These are phyloP conservation scores for Oscarella lobularis DNA, from an alignment of 37 sponge, comb jelly and placozoan species.

Conservation along the genomic window DNA sequence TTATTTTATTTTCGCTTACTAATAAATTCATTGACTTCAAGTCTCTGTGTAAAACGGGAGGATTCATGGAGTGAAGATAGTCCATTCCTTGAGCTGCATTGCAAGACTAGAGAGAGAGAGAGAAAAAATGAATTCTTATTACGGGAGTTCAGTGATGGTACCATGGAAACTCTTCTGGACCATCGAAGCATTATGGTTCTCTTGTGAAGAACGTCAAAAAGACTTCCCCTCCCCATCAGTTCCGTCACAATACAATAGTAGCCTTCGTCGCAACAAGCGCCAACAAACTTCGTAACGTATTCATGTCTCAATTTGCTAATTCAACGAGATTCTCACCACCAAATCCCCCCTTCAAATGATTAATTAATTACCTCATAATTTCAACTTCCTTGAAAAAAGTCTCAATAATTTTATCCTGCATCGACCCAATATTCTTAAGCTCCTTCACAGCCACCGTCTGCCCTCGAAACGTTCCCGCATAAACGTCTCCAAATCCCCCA, in stretches of 20 bases:
- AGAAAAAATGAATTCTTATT: not conserved
- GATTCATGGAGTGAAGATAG: not conserved
- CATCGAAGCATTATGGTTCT: not conserved
- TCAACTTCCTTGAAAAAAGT: not conserved
- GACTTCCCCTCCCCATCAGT: not conserved
- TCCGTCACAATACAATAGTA: not conserved
- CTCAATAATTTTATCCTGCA: not conserved
- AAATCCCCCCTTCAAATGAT: not conserved
- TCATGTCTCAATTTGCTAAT: not conserved
- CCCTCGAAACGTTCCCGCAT: not conserved
- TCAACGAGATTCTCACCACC: not conserved
- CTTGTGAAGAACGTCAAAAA: not conserved
- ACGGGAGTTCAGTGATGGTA: not conserved
- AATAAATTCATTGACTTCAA: slow-evolving; percentile 1
- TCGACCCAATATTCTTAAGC: not conserved
- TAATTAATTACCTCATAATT: slow-evolving; percentile 4
- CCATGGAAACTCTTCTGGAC: not conserved
- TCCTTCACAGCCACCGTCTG: not conserved
- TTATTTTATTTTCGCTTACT: too few relatives aligned
- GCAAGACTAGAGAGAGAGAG: not conserved
- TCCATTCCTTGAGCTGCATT: not conserved
- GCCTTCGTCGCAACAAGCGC: not conserved
- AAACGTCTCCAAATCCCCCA: not conserved
- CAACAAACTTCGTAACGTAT: not conserved
- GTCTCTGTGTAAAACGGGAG: not conserved